Evolutionary conservation across 2,888 invertebrate genomes (phyloP).

Genomic region (Margaritifera margaritifera): DNA sequence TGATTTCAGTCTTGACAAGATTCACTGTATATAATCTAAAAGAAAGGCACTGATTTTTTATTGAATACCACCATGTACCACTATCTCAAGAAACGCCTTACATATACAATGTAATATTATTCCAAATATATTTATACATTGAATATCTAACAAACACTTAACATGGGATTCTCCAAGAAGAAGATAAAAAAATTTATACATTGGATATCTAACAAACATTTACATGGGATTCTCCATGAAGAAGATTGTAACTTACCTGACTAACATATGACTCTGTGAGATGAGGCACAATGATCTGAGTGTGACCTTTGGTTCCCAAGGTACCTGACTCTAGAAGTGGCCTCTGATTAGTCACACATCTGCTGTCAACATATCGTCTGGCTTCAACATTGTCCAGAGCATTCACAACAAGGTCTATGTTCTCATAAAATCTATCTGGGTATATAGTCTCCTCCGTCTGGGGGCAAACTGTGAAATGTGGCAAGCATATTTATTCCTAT

Average conservation of each 20-base stretch:
- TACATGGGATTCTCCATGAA: no score
- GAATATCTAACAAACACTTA: no score
- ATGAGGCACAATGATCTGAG: constrained; percentile 73
- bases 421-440: constrained; percentile 68
- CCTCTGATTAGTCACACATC: constrained; percentile 71
- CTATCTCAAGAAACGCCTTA: no score
- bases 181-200: no score
- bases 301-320: constrained; percentile 73
- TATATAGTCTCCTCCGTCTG: constrained; percentile 68
- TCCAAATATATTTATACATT: no score
- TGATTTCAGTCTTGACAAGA: no score
- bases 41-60: no score
- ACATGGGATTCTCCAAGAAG: no score
- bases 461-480: constrained; percentile 62
- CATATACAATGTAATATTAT: no score
- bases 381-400: constrained; percentile 73
- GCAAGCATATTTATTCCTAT: neutral
- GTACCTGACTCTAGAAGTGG: constrained; percentile 73
- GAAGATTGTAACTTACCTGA: constrained; percentile 54
- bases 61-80: no score
- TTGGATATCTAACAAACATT: no score
- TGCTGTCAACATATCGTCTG: constrained; percentile 72
- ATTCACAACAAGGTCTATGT: constrained; percentile 68
- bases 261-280: constrained; percentile 72
- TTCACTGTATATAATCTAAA: no score